Base-by-base conservation (phyloP, 2,113 vertebrate species). In the Lycaon pictus region DNA sequence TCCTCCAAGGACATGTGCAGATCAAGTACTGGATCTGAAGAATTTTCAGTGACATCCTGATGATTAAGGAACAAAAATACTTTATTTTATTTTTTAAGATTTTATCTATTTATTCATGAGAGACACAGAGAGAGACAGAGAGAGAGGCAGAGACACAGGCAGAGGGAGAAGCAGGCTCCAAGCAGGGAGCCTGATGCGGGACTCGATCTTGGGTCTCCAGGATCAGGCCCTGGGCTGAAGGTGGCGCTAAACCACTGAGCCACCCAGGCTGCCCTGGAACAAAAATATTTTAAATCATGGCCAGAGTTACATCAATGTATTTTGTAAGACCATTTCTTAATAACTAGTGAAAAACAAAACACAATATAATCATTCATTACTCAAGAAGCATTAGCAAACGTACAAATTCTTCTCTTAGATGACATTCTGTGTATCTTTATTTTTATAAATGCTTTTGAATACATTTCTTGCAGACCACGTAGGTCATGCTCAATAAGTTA, bases 21-120 rank as follows among this genome's bases (percentile, higher is more conserved):
- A 97, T 98, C 98, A 93, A 95, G 82, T 89, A 95, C 76, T 89
- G 67, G 80, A 96, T 97, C 67, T 90, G 90, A 98, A 97, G 98
- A 95, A 87, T 98, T 99, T 96, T 99, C 98, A 71, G 85, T 98
- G 97, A 97, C 16, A 89, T 98, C 98, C 99, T 99, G 98, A 97
- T 98, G 53, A 97, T 98, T 72, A 98, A 88, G 95, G n/a, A 72
- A 92, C 83, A 97, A 86, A 98, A 76, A 43, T 43, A 43, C 7
- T 43, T 43, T 43, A 43, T 43, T 43, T 43, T 43, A 43, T 43
- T 43, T 43, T 43, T 43, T 43, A 43, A 43, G 43, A 43, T 43
- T 43, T 43, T 43, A 43, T 43, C 43, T 43, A 43, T 43, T 43
- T 43, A 43, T 43, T 43, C 43, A 43, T 43, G 43, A 43, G 43